Base-by-base conservation (phyloP, 2,888 invertebrate species). In the Spilosoma lubricipeda region DNA sequence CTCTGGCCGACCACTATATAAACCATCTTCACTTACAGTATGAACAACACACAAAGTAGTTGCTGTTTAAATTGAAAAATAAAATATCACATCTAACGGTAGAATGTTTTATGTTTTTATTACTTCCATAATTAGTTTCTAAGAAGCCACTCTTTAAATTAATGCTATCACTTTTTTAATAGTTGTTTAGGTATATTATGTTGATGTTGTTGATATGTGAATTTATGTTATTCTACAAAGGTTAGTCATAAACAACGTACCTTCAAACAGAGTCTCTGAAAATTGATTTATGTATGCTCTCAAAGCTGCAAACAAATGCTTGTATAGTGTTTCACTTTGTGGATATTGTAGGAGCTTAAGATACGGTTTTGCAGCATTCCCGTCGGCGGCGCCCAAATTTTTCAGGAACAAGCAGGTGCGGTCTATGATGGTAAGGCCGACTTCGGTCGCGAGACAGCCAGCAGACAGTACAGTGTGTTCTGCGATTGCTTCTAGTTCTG, bases 251-350 rank as follows among this genome's bases (percentile, higher is more conserved):
- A 36, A 45, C 13, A 48, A 78, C 82, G 87, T 92, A 96, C 98
- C 98, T 96, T 98, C 97, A 93, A 98, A 99, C 68, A 98, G 93
- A 7, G 98, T 97, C 74, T 97, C 96, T 0, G 98, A 98, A 90
- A 98, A 98, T 93, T 98, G 98, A 90, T 98, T 99, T 75, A 99
- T 98, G 89, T 99, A 99, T 0, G 98, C 98, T 81, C 99, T 96
- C 70, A 99, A 94, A 0, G 99, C 98, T 3, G 99, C 99, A 91
- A 99, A 99, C 33, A 99, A 97, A 88, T 99, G 99, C 85, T 98
- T 97, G 84, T 99, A 97, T 67, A 99, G 95, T 5, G 97, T 97
- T 91, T 99, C 99, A 67, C 99, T 99, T 90, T 99, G 99, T 3
- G 98, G 98, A 65, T 98, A 96, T 93, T 98, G 98, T 72, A 99